These are phyloP conservation scores for Hybognathus amarus DNA, from an alignment of 2,797 vertebrate genomes.

Conservation along the genomic window DNA sequence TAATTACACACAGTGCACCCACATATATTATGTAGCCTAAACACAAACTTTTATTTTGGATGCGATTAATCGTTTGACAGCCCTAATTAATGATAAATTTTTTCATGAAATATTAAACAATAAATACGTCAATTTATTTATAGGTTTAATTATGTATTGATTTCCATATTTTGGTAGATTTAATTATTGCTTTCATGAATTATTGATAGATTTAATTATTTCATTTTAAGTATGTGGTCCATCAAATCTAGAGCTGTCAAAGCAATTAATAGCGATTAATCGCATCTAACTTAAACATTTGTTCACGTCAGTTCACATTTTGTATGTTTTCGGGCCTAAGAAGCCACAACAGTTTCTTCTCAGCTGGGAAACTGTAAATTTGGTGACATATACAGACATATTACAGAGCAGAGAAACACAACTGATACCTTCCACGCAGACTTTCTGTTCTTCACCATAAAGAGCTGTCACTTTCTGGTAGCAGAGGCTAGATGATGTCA, in stretches of 20 bases:
- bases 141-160: not conserved
- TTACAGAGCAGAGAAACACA: not conserved
- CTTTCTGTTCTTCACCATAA: not conserved
- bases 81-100: no score
- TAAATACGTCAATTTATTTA: not conserved
- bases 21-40: no score
- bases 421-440: not conserved
- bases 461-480: conserved; percentile 9
- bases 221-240: not conserved
- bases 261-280: no score
- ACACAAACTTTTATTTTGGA: no score
- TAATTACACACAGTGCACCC: no score
- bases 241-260: no score
- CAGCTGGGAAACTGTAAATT: not conserved
- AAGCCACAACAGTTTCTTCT: not conserved
- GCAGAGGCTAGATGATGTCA: conserved; percentile 15
- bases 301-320: not conserved
- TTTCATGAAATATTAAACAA: not conserved
- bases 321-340: not conserved
- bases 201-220: not conserved
- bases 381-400: not conserved
- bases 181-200: not conserved
- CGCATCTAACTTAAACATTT: no score
- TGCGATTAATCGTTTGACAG: no score
- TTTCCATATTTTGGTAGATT: not conserved